A percentile compares a stretch with the other conserved stretches of the same genome.
phyloP scores from a whole-genome alignment of 1,140 invertebrate species.

The Sipha flava region DNA sequence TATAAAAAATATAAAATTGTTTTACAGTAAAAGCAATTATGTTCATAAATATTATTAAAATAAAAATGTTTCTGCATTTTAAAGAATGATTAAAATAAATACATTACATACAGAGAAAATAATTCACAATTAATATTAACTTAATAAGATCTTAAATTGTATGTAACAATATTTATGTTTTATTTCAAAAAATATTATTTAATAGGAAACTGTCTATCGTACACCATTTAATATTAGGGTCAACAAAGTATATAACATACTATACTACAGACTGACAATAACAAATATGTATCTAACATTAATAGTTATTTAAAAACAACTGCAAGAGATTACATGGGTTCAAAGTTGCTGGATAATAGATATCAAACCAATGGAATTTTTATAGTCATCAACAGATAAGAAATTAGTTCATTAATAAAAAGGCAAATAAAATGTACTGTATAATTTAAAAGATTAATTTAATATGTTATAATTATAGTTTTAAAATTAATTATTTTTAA shows the following conservation, averaged over 20 bases:
- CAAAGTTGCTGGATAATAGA: slow-evolving; percentile 12
- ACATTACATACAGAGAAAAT: too few species aligned
- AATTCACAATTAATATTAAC: too few species aligned
- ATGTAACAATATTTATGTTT: too few species aligned
- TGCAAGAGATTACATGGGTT: background rate
- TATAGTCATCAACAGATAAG: slow-evolving; percentile 4
- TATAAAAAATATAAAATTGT: too few species aligned
- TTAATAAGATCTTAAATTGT: too few species aligned
- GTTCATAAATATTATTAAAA: too few species aligned
- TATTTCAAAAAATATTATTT: slow-evolving; percentile 6
- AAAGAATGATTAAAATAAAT: too few species aligned
- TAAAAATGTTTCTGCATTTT: too few species aligned
- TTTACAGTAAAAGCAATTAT: too few species aligned
- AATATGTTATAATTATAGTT: background rate
- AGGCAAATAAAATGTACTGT: background rate
- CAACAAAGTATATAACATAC: background rate
- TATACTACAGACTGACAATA: background rate
- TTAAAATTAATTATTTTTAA: background rate
- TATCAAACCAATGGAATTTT: slow-evolving; percentile 2
- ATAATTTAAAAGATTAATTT: too few species aligned
- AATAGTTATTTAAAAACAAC: background rate
- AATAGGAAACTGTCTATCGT: background rate
- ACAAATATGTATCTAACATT: background rate
- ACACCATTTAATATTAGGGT: background rate
- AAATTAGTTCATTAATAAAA: background rate